Evolutionary conservation across 2,113 vertebrate species (phyloP).

Genomic region (Clarias macrocephalus): DNA sequence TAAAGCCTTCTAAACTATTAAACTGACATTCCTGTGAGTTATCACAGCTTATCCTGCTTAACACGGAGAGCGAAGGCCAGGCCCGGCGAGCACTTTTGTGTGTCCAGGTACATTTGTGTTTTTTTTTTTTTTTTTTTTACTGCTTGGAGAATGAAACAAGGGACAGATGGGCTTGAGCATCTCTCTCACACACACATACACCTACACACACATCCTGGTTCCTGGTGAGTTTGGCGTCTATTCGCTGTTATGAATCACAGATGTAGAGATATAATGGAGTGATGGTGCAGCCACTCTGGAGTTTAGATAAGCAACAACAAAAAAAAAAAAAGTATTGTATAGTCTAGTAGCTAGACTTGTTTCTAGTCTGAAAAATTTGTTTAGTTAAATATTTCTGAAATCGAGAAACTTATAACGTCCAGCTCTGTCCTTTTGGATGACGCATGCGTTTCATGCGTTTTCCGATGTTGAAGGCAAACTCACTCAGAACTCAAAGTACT

Average conservation of each 20-base stretch:
- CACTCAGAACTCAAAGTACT: too few relatives aligned
- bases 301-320: background rate
- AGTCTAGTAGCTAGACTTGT: background rate
- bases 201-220: conserved; percentile 18
- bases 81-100: background rate
- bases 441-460: background rate
- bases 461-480: background rate
- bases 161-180: conserved; percentile 17
- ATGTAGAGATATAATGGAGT: background rate
- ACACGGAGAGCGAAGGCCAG: background rate
- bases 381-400: background rate
- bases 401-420: background rate
- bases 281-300: background rate
- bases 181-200: background rate
- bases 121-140: background rate
- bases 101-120: conserved; percentile 2
- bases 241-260: conserved; percentile 31
- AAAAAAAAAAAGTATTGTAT: background rate
- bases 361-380: background rate
- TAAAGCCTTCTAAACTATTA: conserved; percentile 12
- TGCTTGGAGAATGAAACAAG: conserved; percentile 6
- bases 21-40: background rate
- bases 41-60: conserved; percentile 6
- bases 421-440: background rate
- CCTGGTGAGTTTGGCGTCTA: conserved; percentile 7